phyloP scores from a whole-genome alignment of 2,888 invertebrate species.

The Dasypogon diadema region DNA sequence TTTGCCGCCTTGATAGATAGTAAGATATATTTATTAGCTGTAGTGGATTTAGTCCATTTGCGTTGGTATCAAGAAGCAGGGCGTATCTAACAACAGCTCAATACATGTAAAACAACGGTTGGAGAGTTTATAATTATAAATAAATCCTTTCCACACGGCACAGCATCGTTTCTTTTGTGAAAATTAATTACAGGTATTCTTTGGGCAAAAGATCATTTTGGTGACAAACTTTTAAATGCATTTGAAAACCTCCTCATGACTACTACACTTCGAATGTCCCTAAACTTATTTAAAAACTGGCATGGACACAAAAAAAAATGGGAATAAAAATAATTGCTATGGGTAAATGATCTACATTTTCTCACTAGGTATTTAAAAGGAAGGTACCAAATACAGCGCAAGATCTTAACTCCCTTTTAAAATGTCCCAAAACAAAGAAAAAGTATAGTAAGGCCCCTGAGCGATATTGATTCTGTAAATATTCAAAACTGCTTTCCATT shows the following conservation, averaged over 20 bases:
- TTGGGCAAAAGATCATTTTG: background rate
- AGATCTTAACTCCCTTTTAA: slow-evolving; percentile 36
- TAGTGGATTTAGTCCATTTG: too few relatives aligned
- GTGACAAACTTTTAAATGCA: background rate
- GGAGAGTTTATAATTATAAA: too few relatives aligned
- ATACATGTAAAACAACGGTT: too few relatives aligned
- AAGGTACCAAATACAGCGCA: slow-evolving; percentile 45
- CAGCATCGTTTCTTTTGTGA: background rate
- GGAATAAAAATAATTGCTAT: slow-evolving; percentile 5
- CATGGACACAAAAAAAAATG: slow-evolving; percentile 16
- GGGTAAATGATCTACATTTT: slow-evolving; percentile 14
- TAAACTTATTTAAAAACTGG: slow-evolving; percentile 23
- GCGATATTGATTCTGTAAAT: slow-evolving; percentile 41
- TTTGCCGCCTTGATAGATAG: too few relatives aligned
- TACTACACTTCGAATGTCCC: background rate
- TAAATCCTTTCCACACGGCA: too few relatives aligned
- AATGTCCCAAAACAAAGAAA: slow-evolving; percentile 29
- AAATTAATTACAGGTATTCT: background rate
- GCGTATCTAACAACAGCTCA: too few relatives aligned
- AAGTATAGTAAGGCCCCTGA: slow-evolving; percentile 44
- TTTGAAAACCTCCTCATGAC: background rate
- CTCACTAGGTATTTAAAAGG: slow-evolving; percentile 42
- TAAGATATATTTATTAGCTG: too few relatives aligned
- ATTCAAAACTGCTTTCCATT: background rate
- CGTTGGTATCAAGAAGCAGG: too few relatives aligned